These are phyloP conservation scores for Micromesistius poutassou DNA, from an alignment of 2,797 vertebrate genomes.

Conservation along the genomic window DNA sequence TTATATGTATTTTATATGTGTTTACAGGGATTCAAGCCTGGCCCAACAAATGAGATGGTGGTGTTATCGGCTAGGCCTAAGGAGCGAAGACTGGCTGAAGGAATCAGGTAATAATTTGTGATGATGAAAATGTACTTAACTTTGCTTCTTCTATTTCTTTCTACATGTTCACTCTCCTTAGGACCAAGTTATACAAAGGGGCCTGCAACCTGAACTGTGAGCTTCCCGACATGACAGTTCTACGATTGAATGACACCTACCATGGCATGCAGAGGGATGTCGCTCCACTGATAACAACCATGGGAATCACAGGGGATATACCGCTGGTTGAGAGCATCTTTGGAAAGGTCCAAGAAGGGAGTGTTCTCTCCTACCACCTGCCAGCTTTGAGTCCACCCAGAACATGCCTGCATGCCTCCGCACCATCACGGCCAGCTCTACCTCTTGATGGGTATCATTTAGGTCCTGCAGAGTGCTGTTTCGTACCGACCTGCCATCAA, in stretches of 20 bases:
- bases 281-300: background rate
- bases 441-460: background rate
- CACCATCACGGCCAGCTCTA: background rate
- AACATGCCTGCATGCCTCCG: background rate
- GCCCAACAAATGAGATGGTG: too few relatives aligned
- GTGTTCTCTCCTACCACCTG: conserved; percentile 1
- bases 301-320: conserved; percentile 3
- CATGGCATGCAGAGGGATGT: background rate
- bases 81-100: too few relatives aligned
- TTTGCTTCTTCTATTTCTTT: too few relatives aligned
- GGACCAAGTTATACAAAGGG: too few relatives aligned
- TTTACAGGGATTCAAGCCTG: too few relatives aligned
- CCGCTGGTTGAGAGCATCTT: background rate
- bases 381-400: background rate
- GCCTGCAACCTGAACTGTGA: too few relatives aligned
- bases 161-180: too few relatives aligned
- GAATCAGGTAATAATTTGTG: too few relatives aligned
- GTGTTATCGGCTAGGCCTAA: too few relatives aligned
- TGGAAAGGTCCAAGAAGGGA: background rate
- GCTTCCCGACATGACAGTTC: too few relatives aligned
- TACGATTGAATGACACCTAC: background rate
- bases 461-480: conserved; percentile 2
- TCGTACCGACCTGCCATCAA: background rate
- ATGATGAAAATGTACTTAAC: too few relatives aligned
- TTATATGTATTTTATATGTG: too few relatives aligned